Evolutionary conservation across 2,113 vertebrate species (phyloP).

Genomic region (Orcinus orca): DNA sequence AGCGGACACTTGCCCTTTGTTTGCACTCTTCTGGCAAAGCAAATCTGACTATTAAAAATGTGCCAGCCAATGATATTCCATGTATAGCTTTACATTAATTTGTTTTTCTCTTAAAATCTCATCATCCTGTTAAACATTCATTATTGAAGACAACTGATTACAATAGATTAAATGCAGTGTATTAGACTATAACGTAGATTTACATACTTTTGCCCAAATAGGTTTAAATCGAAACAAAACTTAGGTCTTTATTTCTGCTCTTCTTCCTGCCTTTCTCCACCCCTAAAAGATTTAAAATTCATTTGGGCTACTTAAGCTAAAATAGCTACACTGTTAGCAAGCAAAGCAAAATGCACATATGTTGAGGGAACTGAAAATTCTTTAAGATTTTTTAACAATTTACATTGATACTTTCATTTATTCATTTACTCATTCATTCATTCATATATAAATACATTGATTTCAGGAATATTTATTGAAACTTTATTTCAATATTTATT

Average conservation of each 20-base stretch:
- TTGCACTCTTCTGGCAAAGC: background rate
- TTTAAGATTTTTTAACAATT: background rate
- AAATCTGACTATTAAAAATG: background rate
- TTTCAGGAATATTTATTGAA: background rate
- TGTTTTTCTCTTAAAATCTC: background rate
- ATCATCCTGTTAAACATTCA: background rate
- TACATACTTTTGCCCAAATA: background rate
- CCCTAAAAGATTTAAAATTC: conserved; percentile 8
- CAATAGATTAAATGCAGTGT: background rate
- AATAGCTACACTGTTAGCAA: conserved; percentile 28
- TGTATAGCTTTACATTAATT: background rate
- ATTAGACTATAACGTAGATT: background rate
- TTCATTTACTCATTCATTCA: background rate
- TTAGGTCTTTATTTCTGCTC: background rate
- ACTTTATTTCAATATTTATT: background rate
- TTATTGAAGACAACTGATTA: background rate
- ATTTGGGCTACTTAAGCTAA: background rate
- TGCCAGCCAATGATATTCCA: background rate
- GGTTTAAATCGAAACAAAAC: background rate
- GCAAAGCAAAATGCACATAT: background rate
- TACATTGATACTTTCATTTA: background rate
- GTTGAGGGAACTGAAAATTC: conserved; percentile 3
- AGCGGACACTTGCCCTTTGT: background rate
- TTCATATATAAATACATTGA: background rate
- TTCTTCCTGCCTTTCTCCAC: background rate